These are phyloP conservation scores for Megalops atlanticus DNA, from an alignment of 2,113 vertebrate genomes.

Conservation along the genomic window DNA sequence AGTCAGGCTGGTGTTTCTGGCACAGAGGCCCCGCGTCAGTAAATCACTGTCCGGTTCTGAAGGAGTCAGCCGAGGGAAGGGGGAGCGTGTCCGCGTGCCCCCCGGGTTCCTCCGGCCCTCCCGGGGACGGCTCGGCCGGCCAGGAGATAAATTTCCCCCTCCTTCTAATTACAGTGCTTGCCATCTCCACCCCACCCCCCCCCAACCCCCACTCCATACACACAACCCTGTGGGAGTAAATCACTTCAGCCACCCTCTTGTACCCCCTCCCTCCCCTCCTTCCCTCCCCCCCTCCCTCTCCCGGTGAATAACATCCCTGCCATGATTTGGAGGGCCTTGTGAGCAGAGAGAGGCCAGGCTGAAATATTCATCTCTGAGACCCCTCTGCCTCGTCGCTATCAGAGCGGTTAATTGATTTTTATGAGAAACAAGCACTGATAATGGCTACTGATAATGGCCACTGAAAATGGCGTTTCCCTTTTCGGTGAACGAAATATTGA, in stretches of 20 bases:
- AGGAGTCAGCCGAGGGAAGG: conserved; percentile 48
- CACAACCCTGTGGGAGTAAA: conserved; percentile 67
- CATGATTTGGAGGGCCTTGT: neutral
- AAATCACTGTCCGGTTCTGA: conserved; percentile 54
- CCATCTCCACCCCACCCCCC: conserved; percentile 61
- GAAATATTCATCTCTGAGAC: neutral
- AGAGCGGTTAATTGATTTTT: neutral
- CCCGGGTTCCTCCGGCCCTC: conserved; percentile 52
- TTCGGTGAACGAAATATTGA: neutral
- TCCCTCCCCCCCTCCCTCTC: conserved; percentile 8
- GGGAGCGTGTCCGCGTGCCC: conserved; percentile 57
- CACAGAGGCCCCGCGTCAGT: conserved; percentile 41
- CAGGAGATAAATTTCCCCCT: conserved; percentile 67
- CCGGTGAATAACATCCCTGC: conserved; percentile 63
- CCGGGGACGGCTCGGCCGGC: conserved; percentile 54
- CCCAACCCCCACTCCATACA: no score
- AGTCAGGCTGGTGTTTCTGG: conserved; percentile 59
- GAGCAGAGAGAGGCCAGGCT: neutral
- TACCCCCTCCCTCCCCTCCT: neutral
- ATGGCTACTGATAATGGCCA: neutral
- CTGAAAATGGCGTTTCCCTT: neutral
- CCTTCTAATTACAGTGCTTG: conserved; percentile 68
- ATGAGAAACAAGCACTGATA: neutral
- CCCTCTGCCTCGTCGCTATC: neutral
- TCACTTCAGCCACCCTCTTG: conserved; percentile 42